Evolutionary conservation across 2,113 vertebrate species (phyloP).

Genomic region (Crypturellus undulatus): DNA sequence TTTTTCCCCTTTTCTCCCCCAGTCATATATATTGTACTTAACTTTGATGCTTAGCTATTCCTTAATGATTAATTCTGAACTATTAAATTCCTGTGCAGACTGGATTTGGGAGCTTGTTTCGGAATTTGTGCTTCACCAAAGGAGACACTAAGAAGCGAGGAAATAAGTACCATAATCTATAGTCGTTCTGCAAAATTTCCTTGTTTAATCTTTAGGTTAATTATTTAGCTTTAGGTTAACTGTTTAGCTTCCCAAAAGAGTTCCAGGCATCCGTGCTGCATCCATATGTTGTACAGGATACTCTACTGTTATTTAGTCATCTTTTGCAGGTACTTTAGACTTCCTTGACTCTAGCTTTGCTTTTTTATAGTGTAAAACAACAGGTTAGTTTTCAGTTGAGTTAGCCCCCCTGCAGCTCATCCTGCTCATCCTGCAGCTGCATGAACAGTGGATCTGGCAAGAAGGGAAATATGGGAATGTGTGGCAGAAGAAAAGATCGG

Average conservation of each 20-base stretch:
- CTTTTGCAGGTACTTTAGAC: background rate
- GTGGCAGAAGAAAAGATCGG: background rate
- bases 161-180: background rate
- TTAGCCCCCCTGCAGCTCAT: background rate
- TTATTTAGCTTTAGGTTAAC: background rate
- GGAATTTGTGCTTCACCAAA: background rate
- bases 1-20: background rate
- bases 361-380: background rate
- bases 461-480: rapidly evolving
- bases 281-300: background rate
- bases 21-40: background rate
- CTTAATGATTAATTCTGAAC: background rate
- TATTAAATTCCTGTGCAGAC: background rate
- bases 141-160: background rate
- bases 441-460: background rate
- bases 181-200: background rate
- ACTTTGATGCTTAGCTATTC: background rate
- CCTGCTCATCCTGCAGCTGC: background rate
- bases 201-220: background rate
- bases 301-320: background rate
- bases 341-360: background rate
- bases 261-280: background rate
- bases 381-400: background rate
- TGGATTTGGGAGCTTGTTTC: background rate
- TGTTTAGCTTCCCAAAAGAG: background rate